These are phyloP conservation scores for Sylvilagus floridanus DNA, from an alignment of 2,797 vertebrate genomes.

Conservation along the genomic window DNA sequence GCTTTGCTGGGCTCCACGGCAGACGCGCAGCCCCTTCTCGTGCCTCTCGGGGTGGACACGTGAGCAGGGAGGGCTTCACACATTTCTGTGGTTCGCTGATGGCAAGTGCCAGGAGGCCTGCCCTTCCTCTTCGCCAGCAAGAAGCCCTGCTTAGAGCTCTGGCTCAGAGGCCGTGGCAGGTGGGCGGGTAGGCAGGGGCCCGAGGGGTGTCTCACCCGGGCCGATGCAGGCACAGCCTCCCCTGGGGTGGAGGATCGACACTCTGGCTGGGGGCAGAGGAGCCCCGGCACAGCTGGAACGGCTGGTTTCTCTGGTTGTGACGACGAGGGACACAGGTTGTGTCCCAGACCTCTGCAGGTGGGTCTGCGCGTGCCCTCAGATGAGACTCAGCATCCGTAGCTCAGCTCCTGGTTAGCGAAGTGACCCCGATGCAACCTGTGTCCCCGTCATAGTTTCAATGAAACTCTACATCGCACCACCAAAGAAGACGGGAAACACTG, in stretches of 20 bases:
- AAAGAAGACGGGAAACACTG: neutral
- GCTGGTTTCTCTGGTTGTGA: neutral
- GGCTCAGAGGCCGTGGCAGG: neutral
- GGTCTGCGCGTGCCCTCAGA: neutral
- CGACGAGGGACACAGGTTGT: neutral
- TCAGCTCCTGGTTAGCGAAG: neutral
- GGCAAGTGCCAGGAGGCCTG: neutral
- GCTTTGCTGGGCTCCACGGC: neutral
- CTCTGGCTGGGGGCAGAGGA: no score
- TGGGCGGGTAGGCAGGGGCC: accelerated
- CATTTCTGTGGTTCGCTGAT: neutral
- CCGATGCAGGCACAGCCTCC: neutral
- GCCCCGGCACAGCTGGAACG: neutral
- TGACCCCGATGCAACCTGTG: neutral
- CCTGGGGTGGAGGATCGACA: no score
- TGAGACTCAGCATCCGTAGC: neutral
- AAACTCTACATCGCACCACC: neutral
- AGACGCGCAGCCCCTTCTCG: neutral
- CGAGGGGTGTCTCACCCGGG: accelerated
- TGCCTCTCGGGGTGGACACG: neutral
- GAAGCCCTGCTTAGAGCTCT: neutral
- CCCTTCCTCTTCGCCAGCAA: neutral
- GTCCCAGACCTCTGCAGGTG: no score
- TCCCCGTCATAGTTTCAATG: neutral
- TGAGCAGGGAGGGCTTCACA: neutral